Conservation (phyloP, 2,113 vertebrate genomes). For the Brienomyrus longianalis region DNA sequence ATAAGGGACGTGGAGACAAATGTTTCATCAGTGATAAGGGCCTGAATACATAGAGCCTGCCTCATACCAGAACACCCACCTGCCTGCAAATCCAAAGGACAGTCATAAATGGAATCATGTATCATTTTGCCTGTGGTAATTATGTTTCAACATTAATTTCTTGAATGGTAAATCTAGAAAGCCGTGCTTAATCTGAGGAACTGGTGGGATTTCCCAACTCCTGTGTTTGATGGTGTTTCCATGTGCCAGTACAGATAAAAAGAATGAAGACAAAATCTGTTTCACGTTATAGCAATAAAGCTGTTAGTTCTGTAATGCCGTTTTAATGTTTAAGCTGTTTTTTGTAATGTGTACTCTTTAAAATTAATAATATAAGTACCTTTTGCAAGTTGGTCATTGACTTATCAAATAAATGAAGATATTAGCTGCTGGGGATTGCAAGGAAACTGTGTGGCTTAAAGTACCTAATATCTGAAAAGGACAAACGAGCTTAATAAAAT, state of each 20-base stretch:
- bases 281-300: not conserved
- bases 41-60: not conserved
- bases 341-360: not conserved
- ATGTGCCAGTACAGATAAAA: not conserved
- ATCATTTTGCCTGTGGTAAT: not conserved
- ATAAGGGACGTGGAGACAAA: slow-evolving; percentile 26
- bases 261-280: not conserved
- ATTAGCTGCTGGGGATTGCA: not conserved
- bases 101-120: not conserved
- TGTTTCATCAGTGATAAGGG: not conserved
- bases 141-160: not conserved
- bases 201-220: not conserved
- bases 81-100: not conserved
- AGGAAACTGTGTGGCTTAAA: not conserved
- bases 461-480: not conserved
- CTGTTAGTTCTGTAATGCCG: not conserved
- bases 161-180: not conserved
- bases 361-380: not conserved
- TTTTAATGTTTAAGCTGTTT: not conserved
- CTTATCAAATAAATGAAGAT: not conserved
- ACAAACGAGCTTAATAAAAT: not conserved
- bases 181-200: not conserved
- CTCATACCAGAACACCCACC: not conserved
- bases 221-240: not conserved
- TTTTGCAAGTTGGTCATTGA: not conserved